phyloP scores from a whole-genome alignment of 1,140 invertebrate genomes.

The Calliphora vicina region DNA sequence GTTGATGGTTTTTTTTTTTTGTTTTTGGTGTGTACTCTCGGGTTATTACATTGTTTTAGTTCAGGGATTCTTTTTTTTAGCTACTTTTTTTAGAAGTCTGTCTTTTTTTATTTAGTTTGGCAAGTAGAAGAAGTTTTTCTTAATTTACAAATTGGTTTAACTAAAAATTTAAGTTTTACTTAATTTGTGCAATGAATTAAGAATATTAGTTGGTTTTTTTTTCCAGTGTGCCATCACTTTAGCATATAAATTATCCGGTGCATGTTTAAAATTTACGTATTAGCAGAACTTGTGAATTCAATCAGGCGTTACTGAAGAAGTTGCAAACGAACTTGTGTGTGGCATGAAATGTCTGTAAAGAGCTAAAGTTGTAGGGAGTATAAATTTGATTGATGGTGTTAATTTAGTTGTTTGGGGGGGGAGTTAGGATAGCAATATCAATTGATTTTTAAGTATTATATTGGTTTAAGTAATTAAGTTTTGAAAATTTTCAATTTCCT shows the following conservation, averaged over 20 bases:
- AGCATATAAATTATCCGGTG: background rate
- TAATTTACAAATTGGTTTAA: background rate
- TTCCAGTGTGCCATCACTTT: too few species aligned
- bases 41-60: slow-evolving; percentile 5
- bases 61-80: background rate
- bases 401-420: too few species aligned
- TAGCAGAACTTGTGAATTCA: background rate
- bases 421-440: background rate
- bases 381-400: background rate
- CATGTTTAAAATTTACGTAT: slow-evolving; percentile 1
- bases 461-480: too few species aligned
- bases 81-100: background rate
- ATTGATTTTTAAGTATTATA: background rate
- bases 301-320: background rate
- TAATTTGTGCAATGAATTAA: background rate
- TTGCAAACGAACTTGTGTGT: background rate
- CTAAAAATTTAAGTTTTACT: background rate
- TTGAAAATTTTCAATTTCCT: too few species aligned
- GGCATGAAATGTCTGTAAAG: background rate
- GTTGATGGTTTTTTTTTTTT: background rate
- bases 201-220: background rate
- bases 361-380: background rate
- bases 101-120: background rate
- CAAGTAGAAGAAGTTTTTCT: background rate
- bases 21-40: background rate